Evolutionary conservation across 2,797 vertebrate species (phyloP).

Genomic region (Cottoperca gobio): DNA sequence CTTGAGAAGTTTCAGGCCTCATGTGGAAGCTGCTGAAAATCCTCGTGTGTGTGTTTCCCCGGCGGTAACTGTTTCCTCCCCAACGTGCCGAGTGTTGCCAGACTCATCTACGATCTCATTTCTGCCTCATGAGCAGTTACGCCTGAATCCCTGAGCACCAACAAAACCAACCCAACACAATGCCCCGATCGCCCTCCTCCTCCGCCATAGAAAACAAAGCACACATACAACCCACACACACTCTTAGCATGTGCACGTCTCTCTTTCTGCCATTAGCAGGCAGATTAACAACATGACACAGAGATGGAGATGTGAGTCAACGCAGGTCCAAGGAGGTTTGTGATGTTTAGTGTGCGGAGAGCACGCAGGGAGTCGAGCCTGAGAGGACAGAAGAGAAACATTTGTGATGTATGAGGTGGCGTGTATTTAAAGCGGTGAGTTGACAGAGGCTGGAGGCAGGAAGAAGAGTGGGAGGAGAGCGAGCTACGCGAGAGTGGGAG

Average conservation of each 20-base stretch:
- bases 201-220: conserved; percentile 52
- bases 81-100: conserved; percentile 50
- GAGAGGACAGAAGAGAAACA: conserved; percentile 28
- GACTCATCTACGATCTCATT: conserved; percentile 60
- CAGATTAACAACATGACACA: conserved; percentile 10
- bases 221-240: conserved; percentile 59
- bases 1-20: not conserved
- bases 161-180: conserved; percentile 37
- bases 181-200: conserved; percentile 32
- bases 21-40: conserved; percentile 13
- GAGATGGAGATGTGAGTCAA: conserved; percentile 29
- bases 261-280: conserved; percentile 39
- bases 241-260: conserved; percentile 31
- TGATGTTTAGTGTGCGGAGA: not conserved
- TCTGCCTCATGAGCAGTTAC: conserved; percentile 55
- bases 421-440: conserved; percentile 67
- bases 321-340: conserved; percentile 8
- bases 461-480: conserved; percentile 71
- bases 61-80: conserved; percentile 50
- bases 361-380: conserved; percentile 32
- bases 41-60: conserved; percentile 33
- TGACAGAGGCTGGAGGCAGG: conserved; percentile 67
- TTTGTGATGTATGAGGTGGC: conserved; percentile 48
- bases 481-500: conserved; percentile 67
- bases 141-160: conserved; percentile 48